Percentiles rank a stretch among this genome's conserved stretches.
Conservation (phyloP, 2,797 vertebrate species). For the Scleropages formosus region DNA sequence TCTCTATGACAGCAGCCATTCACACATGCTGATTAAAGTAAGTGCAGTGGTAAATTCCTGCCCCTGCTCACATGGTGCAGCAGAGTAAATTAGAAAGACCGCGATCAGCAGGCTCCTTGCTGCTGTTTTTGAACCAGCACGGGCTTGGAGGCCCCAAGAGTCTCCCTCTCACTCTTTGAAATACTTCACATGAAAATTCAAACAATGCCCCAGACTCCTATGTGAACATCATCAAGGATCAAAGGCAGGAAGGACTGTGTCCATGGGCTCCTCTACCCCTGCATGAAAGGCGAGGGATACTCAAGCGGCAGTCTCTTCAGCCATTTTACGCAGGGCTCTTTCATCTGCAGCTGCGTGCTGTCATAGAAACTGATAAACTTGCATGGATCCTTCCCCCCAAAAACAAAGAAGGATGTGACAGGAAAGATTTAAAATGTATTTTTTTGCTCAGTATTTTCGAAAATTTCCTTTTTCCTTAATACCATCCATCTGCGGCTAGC, state of each 20-base stretch:
- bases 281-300: constrained; percentile 35
- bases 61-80: background rate
- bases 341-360: constrained; percentile 60
- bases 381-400: background rate
- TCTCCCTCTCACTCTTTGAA: constrained; percentile 56
- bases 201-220: constrained; percentile 65
- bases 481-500: constrained; percentile 63
- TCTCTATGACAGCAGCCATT: background rate
- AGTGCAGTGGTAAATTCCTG: background rate
- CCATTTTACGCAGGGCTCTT: constrained; percentile 64
- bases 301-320: constrained; percentile 59
- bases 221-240: constrained; percentile 71
- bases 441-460: background rate
- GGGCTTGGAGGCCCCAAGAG: constrained; percentile 4
- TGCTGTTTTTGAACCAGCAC: constrained; percentile 20
- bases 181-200: constrained; percentile 70
- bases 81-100: constrained; percentile 14
- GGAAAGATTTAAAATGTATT: background rate
- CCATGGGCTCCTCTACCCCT: constrained; percentile 37
- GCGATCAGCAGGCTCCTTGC: background rate
- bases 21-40: background rate
- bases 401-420: constrained; percentile 9
- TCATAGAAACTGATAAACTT: constrained; percentile 50
- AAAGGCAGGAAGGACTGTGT: constrained; percentile 61
- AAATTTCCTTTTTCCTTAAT: constrained; percentile 67